phyloP scores from a whole-genome alignment of 2,113 vertebrate genomes.

The Nannobrachium achirus region DNA sequence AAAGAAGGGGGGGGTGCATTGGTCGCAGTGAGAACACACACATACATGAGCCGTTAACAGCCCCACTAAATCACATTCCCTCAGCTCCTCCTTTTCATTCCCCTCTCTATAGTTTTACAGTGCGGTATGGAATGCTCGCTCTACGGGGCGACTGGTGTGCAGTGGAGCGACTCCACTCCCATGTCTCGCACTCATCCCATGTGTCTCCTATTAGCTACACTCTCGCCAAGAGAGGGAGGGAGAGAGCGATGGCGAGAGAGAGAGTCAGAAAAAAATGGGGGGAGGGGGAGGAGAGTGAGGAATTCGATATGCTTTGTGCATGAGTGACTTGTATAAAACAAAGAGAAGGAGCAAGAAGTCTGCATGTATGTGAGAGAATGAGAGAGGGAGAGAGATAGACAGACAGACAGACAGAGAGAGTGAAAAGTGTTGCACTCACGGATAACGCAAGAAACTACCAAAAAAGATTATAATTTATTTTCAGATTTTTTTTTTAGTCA shows the following conservation, averaged over 20 bases:
- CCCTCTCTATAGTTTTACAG: slow-evolving; percentile 54
- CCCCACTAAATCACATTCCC: slow-evolving; percentile 62
- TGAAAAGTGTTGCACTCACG: slow-evolving; percentile 11
- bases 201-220: slow-evolving; percentile 82
- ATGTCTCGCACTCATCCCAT: slow-evolving; percentile 78
- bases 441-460: slow-evolving; percentile 57
- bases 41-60: slow-evolving; percentile 46
- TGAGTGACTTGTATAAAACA: slow-evolving; percentile 77
- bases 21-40: not conserved
- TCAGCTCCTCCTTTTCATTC: slow-evolving; percentile 53
- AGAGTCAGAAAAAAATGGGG: slow-evolving; percentile 22
- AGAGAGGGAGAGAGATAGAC: not conserved
- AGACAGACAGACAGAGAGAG: not conserved
- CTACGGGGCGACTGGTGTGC: slow-evolving; percentile 71
- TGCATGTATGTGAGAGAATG: slow-evolving; percentile 44
- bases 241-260: slow-evolving; percentile 27
- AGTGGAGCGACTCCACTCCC: slow-evolving; percentile 74
- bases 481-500: slow-evolving; percentile 64
- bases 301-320: slow-evolving; percentile 78
- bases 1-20: slow-evolving; percentile 30
- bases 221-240: slow-evolving; percentile 64
- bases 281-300: slow-evolving; percentile 53
- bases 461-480: slow-evolving; percentile 84
- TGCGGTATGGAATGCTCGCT: slow-evolving; percentile 64
- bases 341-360: slow-evolving; percentile 54